These are phyloP conservation scores for Tanaodytes sp. DNA, from an alignment of 2,888 invertebrate genomes.

Conservation along the genomic window DNA sequence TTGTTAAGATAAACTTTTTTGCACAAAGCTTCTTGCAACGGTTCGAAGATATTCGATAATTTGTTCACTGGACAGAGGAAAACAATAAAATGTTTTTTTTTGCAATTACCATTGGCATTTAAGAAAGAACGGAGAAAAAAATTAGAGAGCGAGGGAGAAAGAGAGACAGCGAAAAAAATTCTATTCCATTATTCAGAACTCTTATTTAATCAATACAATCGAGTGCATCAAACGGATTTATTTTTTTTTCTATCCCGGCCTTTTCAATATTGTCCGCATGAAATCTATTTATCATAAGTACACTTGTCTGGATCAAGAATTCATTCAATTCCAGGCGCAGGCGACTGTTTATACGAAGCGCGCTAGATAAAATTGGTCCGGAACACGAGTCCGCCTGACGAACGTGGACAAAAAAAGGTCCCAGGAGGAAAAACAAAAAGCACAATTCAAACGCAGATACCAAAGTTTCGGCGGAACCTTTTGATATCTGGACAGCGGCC, in stretches of 20 bases:
- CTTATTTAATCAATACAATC: slow-evolving; percentile 29
- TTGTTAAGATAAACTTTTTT: too few relatives aligned
- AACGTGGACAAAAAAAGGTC: slow-evolving; percentile 11
- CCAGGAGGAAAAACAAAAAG: slow-evolving; percentile 23
- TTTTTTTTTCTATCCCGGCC: too few relatives aligned
- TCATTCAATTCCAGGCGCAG: slow-evolving; percentile 23
- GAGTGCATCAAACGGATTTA: slow-evolving; percentile 8
- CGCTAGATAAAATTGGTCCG: slow-evolving; percentile 37
- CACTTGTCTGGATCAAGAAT: slow-evolving; percentile 10
- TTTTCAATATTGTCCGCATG: neutral
- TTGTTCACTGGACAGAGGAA: too few relatives aligned
- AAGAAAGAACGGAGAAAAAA: too few relatives aligned
- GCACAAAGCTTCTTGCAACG: too few relatives aligned
- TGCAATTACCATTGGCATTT: too few relatives aligned
- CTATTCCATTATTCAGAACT: neutral
- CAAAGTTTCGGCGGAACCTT: slow-evolving; percentile 27
- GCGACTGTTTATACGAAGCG: slow-evolving; percentile 24
- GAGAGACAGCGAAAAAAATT: neutral
- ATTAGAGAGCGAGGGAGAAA: too few relatives aligned
- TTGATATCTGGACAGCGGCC: slow-evolving; percentile 30
- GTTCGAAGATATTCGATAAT: too few relatives aligned
- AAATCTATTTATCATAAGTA: slow-evolving; percentile 42
- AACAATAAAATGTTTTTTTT: too few relatives aligned
- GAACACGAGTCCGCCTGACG: neutral
- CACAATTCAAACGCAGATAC: slow-evolving; percentile 29